Evolutionary conservation across 2,113 vertebrate genomes (phyloP).

Genomic region (Cyrtonyx montezumae): DNA sequence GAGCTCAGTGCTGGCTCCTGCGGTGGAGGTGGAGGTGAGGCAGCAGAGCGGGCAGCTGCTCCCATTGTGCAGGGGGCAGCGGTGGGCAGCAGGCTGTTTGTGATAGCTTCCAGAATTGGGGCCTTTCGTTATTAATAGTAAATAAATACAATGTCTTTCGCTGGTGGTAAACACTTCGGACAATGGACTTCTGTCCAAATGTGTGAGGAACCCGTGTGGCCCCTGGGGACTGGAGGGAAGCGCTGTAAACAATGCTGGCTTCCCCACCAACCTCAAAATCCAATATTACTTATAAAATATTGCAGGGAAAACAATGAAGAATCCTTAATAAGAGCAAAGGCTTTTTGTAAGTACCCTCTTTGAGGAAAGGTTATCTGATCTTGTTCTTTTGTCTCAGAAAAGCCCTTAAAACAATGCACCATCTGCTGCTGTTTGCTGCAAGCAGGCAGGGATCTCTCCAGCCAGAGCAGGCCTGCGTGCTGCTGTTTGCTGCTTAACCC

Average conservation of each 20-base stretch:
- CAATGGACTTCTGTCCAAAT: not conserved
- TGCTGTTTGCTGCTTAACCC: slow-evolving; percentile 49
- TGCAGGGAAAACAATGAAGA: slow-evolving; percentile 58
- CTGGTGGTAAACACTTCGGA: not conserved
- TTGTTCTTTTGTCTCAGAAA: slow-evolving; percentile 62
- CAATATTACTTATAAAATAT: slow-evolving; percentile 41
- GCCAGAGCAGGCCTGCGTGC: not conserved
- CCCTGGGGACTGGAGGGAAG: not conserved
- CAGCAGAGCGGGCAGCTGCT: not conserved
- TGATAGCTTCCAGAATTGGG: not conserved
- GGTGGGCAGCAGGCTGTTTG: not conserved
- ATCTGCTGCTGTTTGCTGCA: slow-evolving; percentile 66
- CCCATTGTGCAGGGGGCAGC: not conserved
- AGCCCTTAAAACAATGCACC: slow-evolving; percentile 70
- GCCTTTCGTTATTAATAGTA: not conserved
- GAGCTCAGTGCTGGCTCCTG: not conserved
- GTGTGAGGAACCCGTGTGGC: not conserved
- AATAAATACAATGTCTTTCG: not conserved
- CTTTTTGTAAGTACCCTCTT: slow-evolving; percentile 63
- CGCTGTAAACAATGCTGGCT: slow-evolving; percentile 45
- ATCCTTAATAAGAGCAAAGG: slow-evolving; percentile 61
- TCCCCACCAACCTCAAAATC: slow-evolving; percentile 49
- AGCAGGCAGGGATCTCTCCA: slow-evolving; percentile 32
- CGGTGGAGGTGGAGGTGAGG: not conserved
- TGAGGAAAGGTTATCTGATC: slow-evolving; percentile 68